Percentiles rank a stretch among this genome's conserved stretches.
Conservation (phyloP, 2,888 invertebrate species). For the Pseudococcus jackbeardsleyi region DNA sequence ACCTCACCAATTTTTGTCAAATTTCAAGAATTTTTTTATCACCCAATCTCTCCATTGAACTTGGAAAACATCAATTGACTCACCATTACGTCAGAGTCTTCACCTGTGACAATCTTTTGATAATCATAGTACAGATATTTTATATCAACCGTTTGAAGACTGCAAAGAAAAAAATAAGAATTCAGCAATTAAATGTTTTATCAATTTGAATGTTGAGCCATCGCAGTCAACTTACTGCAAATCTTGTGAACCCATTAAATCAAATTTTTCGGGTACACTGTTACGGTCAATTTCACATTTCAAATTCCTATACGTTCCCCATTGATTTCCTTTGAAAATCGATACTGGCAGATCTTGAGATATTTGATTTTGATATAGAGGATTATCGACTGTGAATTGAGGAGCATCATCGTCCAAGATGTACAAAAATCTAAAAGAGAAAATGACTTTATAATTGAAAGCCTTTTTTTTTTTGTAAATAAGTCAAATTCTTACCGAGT, state of each 20-base stretch:
- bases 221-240: not conserved
- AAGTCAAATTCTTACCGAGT: constrained; percentile 31
- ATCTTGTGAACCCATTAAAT: not conserved
- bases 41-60: no score
- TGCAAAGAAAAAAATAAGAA: constrained; percentile 8
- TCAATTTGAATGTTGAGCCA: not conserved
- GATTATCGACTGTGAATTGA: constrained; percentile 75
- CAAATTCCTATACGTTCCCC: constrained; percentile 87
- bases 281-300: not conserved
- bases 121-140: constrained; percentile 27
- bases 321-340: constrained; percentile 77
- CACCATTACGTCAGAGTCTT: not conserved
- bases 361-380: constrained; percentile 78
- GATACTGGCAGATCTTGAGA: constrained; percentile 84
- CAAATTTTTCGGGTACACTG: not conserved
- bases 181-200: not conserved
- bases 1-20: no score
- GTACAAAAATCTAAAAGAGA: constrained; percentile 75
- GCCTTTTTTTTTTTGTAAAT: not conserved
- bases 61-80: not conserved
- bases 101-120: not conserved
- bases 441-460: not conserved
- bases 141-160: constrained; percentile 10
- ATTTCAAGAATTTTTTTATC: no score
- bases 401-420: constrained; percentile 76